Evolutionary conservation across 1,140 invertebrate species (phyloP).

Genomic region (Polypedilum pembai): DNA sequence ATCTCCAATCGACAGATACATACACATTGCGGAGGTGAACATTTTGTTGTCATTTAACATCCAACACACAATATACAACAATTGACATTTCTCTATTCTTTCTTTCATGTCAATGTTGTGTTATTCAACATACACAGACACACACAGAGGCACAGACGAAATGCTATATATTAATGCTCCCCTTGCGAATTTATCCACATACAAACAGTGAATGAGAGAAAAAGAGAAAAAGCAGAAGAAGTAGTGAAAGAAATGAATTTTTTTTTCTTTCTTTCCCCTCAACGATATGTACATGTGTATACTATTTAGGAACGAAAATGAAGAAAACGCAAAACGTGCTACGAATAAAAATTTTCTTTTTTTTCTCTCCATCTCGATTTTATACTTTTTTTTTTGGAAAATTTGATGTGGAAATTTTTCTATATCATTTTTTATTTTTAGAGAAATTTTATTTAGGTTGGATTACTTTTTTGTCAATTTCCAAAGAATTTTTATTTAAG

Average conservation of each 20-base stretch:
- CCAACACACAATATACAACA: not conserved
- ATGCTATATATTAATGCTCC: not conserved
- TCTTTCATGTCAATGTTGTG: not conserved
- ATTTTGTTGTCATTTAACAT: too few species aligned
- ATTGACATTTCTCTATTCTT: slow-evolving; percentile 12
- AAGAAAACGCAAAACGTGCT: slow-evolving; percentile 26
- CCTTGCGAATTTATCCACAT: not conserved
- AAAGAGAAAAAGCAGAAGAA: too few species aligned
- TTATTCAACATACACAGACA: not conserved
- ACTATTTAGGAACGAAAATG: slow-evolving; percentile 26
- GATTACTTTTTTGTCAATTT: too few species aligned
- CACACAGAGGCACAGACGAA: not conserved
- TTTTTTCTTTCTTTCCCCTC: not conserved
- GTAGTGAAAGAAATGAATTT: too few species aligned
- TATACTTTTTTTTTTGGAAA: slow-evolving; percentile 21
- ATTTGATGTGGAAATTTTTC: slow-evolving; percentile 4
- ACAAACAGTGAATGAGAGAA: not conserved
- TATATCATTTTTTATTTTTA: not conserved
- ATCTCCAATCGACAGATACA: too few species aligned
- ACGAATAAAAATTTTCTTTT: slow-evolving; percentile 26
- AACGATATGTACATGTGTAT: not conserved
- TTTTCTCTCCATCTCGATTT: not conserved
- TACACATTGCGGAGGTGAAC: too few species aligned
- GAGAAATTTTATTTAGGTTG: not conserved
- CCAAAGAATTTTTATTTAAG: too few species aligned